phyloP scores from a whole-genome alignment of 2,113 vertebrate genomes.

The Myodes glareolus region DNA sequence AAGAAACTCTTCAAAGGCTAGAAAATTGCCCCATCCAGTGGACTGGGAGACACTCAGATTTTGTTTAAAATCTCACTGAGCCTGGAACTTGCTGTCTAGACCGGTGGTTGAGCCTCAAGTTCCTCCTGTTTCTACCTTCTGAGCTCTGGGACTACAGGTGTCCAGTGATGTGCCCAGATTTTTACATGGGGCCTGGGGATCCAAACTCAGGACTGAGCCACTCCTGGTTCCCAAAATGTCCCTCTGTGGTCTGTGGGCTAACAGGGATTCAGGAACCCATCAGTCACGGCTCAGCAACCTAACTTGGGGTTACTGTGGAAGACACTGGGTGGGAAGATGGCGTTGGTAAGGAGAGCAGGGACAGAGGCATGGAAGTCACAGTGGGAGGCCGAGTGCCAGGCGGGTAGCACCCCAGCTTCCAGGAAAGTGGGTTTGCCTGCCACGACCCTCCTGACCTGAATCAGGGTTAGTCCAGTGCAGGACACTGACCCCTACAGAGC shows the following conservation, averaged over 20 bases:
- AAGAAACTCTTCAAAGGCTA: background rate
- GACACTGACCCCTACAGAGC: background rate
- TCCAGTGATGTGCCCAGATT: background rate
- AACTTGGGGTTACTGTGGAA: background rate
- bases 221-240: background rate
- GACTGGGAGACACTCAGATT: background rate
- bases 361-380: background rate
- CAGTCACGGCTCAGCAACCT: background rate
- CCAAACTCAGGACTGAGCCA: background rate
- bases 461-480: background rate
- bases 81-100: background rate
- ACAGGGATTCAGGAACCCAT: background rate
- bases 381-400: background rate
- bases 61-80: background rate
- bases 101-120: background rate
- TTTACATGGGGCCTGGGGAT: background rate
- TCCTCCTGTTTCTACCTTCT: background rate
- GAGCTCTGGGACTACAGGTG: background rate
- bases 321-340: background rate
- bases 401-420: background rate
- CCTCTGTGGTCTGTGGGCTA: background rate
- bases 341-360: background rate
- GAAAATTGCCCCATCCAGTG: too few species aligned
- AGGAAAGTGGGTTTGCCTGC: background rate
- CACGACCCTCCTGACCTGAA: background rate